Evolutionary conservation across 1,140 invertebrate genomes (phyloP).

Genomic region (Hesperophylax magnus): DNA sequence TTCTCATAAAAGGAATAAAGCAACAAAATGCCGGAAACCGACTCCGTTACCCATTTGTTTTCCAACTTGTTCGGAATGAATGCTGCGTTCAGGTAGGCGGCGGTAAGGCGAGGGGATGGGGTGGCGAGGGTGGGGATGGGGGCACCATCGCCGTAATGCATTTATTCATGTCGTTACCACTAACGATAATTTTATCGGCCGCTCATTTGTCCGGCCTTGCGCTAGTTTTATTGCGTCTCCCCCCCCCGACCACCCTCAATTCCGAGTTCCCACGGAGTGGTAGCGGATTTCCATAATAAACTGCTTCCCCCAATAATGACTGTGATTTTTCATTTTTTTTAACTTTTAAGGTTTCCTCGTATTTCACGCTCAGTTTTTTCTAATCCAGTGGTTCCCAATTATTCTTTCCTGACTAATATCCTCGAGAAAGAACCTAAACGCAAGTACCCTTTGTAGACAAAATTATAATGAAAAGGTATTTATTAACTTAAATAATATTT

Average conservation of each 20-base stretch:
- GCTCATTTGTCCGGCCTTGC: constrained; percentile 70
- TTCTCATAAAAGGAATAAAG: constrained; percentile 16
- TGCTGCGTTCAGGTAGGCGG: background rate
- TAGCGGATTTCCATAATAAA: constrained; percentile 36
- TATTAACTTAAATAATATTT: no score
- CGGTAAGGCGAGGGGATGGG: background rate
- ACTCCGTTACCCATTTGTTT: constrained; percentile 25
- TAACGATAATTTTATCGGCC: constrained; percentile 73
- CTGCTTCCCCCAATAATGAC: constrained; percentile 32
- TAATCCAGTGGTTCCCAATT: constrained; percentile 26
- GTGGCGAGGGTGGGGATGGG: background rate
- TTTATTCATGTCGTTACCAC: constrained; percentile 73
- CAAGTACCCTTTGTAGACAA: no score
- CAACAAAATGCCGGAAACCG: constrained; percentile 15
- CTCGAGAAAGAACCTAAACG: no score
- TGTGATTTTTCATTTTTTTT: constrained; percentile 25
- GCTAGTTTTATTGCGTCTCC: constrained; percentile 34
- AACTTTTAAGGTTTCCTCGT: constrained; percentile 24
- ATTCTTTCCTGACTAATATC: no score
- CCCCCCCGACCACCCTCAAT: background rate
- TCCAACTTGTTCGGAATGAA: constrained; percentile 13
- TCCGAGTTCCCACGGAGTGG: background rate
- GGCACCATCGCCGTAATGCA: constrained; percentile 61
- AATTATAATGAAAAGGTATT: no score
- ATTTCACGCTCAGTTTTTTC: constrained; percentile 10